Evolutionary conservation across 1,140 invertebrate species (phyloP).

Genomic region (Gryllus bimaculatus): DNA sequence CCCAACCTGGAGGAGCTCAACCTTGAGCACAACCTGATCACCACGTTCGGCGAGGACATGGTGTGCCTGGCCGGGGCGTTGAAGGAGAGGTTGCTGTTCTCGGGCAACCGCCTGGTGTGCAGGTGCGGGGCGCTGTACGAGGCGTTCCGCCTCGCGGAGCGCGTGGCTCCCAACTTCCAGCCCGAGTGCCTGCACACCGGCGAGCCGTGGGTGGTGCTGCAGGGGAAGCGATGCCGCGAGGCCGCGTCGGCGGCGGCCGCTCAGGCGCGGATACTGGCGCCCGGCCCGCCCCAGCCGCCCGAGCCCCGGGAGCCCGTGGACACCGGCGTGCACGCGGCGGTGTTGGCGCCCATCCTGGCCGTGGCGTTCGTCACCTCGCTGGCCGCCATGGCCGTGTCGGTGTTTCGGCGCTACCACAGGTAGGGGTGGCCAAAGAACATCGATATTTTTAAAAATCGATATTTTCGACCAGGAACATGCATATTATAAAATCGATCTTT

Average conservation of each 20-base stretch:
- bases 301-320: background rate
- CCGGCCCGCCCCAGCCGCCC: no score
- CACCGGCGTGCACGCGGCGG: background rate
- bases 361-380: background rate
- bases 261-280: no score
- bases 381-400: background rate
- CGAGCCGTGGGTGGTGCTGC: background rate
- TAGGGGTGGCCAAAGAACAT: background rate
- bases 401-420: background rate
- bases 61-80: background rate
- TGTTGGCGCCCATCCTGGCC: background rate
- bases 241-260: no score
- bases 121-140: background rate
- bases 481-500: no score
- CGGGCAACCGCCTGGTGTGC: background rate
- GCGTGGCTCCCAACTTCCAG: background rate
- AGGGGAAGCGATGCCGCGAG: no score
- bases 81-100: background rate
- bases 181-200: background rate
- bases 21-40: background rate
- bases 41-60: background rate
- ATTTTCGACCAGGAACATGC: no score
- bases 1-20: background rate
- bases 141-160: background rate
- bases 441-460: no score